Percentiles rank a stretch among this genome's conserved stretches.
phyloP scores from a whole-genome alignment of 2,113 vertebrate species.

The Tapirus terrestris region DNA sequence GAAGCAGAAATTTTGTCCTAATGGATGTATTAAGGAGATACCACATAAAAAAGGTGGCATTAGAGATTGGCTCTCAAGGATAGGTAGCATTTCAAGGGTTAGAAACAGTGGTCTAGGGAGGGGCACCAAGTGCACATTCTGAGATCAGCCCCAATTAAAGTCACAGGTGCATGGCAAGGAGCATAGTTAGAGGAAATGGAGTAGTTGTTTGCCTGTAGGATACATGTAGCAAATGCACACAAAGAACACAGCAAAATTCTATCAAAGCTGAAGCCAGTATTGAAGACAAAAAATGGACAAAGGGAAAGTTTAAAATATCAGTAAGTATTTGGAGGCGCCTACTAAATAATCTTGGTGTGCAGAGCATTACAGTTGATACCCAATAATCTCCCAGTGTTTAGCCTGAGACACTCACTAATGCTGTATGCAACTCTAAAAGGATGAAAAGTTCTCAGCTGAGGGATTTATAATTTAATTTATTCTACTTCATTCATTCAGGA shows the following conservation, averaged over 20 bases:
- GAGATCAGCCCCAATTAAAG: neutral
- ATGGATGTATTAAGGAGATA: neutral
- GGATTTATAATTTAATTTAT: neutral
- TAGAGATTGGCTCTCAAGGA: neutral
- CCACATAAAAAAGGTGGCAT: neutral
- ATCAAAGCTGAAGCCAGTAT: neutral
- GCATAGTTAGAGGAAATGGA: neutral
- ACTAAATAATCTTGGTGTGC: neutral
- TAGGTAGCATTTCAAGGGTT: neutral
- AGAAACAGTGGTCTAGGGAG: neutral
- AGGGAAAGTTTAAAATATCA: neutral
- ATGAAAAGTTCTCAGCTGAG: neutral
- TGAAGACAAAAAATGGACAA: neutral
- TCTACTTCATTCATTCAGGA: conserved; percentile 26
- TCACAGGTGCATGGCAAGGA: neutral
- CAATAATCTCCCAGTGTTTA: neutral
- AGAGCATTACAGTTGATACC: neutral
- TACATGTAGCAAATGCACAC: neutral
- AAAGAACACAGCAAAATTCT: neutral
- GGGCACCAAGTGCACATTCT: neutral
- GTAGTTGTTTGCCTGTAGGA: neutral
- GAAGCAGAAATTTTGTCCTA: neutral
- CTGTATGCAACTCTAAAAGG: neutral
- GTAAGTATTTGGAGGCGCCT: neutral
- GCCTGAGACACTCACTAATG: neutral